Evolutionary conservation across 2,888 invertebrate genomes (phyloP).

Genomic region (Ceratothoa steindachneri): DNA sequence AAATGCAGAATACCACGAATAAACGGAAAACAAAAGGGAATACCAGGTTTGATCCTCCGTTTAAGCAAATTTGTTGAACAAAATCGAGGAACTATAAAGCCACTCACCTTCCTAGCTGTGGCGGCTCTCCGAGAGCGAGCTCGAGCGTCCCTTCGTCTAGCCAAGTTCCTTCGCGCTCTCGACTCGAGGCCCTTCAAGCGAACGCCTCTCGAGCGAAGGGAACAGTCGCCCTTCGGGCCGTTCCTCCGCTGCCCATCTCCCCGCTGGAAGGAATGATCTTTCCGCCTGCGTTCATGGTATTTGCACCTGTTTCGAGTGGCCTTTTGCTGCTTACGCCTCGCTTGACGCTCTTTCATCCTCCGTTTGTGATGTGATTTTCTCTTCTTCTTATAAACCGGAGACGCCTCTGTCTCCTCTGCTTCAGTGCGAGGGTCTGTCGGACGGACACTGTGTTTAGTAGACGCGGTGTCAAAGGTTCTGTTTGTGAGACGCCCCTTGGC

Average conservation of each 20-base stretch:
- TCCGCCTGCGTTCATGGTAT: not conserved
- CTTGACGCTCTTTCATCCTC: conserved; percentile 9
- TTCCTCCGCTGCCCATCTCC: not conserved
- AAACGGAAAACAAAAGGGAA: no score
- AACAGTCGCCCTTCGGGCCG: not conserved
- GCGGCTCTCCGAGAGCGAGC: not conserved
- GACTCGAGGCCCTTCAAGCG: no score
- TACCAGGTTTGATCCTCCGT: no score
- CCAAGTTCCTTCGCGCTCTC: not conserved
- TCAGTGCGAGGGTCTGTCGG: not conserved
- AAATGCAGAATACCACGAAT: no score
- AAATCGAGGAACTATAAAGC: not conserved
- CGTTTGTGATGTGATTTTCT: conserved; percentile 22
- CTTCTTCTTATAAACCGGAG: conserved; percentile 4
- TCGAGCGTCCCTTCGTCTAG: not conserved
- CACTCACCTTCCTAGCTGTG: not conserved
- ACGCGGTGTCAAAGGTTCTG: not conserved
- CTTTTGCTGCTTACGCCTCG: conserved; percentile 52
- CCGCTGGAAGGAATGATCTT: not conserved
- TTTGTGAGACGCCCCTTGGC: not conserved
- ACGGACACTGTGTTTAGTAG: not conserved
- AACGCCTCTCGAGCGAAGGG: not conserved
- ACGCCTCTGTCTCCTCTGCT: not conserved
- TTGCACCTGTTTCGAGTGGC: conserved; percentile 56
- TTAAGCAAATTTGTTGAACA: no score